Evolutionary conservation across 2,888 invertebrate genomes (phyloP).

Genomic region (Meiosimyza decipiens): DNA sequence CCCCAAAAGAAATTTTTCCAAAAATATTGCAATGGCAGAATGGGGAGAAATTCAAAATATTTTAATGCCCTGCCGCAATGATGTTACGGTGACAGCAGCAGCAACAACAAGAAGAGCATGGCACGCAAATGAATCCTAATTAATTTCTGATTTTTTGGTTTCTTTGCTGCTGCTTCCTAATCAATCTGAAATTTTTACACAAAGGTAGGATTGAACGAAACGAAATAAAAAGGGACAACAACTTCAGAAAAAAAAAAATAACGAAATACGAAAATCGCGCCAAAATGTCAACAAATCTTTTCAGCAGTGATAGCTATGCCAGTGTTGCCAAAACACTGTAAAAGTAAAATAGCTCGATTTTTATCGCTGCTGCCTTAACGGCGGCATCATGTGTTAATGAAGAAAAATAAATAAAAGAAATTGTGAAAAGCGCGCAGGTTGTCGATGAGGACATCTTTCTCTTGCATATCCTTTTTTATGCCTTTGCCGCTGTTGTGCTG

Average conservation of each 20-base stretch:
- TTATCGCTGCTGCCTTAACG: too few species aligned
- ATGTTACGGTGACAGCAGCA: not conserved
- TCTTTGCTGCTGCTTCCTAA: not conserved
- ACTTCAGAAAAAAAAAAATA: not conserved
- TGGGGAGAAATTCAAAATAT: not conserved
- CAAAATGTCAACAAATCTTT: not conserved
- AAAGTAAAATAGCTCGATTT: too few species aligned
- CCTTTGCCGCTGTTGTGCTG: too few species aligned
- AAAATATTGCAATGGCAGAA: constrained; percentile 1
- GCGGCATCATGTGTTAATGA: too few species aligned
- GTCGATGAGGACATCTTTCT: too few species aligned
- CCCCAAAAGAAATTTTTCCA: not conserved
- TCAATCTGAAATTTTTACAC: not conserved
- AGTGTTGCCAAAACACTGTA: not conserved
- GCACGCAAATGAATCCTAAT: constrained; percentile 3
- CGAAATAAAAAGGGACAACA: not conserved
- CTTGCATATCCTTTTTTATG: too few species aligned
- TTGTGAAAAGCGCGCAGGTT: too few species aligned
- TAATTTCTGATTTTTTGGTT: constrained; percentile 16
- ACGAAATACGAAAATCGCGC: not conserved
- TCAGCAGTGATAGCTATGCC: not conserved
- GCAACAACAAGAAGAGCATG: not conserved
- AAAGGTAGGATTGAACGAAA: not conserved
- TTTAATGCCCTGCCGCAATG: too few species aligned
- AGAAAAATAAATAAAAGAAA: too few species aligned